These are phyloP conservation scores for Kobus ellipsiprymnus DNA, from an alignment of 2,113 vertebrate species.

Conservation along the genomic window DNA sequence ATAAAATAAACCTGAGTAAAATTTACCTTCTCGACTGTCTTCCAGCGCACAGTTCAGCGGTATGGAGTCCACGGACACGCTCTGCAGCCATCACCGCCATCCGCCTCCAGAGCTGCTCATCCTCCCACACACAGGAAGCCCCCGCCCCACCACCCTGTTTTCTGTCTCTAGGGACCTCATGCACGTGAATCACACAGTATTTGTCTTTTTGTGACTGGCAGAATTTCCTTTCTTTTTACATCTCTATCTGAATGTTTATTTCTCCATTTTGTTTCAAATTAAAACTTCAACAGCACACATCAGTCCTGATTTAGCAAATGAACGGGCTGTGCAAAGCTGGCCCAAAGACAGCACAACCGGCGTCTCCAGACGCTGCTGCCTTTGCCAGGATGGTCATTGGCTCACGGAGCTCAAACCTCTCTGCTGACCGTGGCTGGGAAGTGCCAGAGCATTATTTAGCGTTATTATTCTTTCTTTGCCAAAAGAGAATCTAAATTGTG, in stretches of 20 bases:
- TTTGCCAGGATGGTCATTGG: neutral
- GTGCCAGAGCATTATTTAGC: neutral
- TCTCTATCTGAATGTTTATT: neutral
- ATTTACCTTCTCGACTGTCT: neutral
- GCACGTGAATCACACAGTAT: neutral
- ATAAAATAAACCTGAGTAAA: neutral
- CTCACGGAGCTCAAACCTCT: neutral
- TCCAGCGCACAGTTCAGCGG: neutral
- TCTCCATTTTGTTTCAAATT: neutral
- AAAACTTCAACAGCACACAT: constrained; percentile 3
- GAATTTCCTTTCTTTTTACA: neutral
- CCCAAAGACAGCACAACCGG: rapidly evolving
- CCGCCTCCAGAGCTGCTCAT: neutral
- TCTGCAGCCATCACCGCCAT: neutral
- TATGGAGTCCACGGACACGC: neutral
- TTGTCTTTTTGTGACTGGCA: neutral
- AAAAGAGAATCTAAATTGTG: constrained; percentile 10
- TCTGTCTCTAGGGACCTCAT: neutral
- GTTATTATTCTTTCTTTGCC: constrained; percentile 18
- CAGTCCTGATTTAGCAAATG: neutral
- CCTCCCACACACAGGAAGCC: neutral
- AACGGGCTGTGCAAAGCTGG: neutral
- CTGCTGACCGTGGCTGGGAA: neutral
- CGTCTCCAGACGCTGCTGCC: neutral
- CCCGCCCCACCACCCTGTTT: neutral